Evolutionary conservation across 1,140 invertebrate genomes (phyloP).

Genomic region (Drosophila obscura): DNA sequence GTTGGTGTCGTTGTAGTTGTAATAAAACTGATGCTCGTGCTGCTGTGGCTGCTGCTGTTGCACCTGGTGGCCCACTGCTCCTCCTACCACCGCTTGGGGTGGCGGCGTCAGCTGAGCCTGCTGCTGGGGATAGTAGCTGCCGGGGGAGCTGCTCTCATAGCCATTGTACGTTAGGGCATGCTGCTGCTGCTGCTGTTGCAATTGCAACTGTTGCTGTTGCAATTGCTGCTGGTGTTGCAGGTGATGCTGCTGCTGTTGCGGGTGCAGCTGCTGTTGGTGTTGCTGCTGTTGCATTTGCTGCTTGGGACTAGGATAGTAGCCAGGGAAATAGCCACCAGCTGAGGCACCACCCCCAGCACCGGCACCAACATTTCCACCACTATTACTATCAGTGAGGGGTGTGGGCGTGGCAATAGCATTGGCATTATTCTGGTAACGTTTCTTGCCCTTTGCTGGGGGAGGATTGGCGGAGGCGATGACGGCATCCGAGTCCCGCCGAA

Average conservation of each 20-base stretch:
- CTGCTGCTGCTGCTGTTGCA: slow-evolving; percentile 60
- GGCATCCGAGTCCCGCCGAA: slow-evolving; percentile 72
- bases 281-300: slow-evolving; percentile 58
- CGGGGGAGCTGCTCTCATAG: slow-evolving; percentile 57
- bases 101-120: slow-evolving; percentile 47
- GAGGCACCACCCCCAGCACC: slow-evolving; percentile 17
- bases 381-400: slow-evolving; percentile 33
- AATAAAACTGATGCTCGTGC: slow-evolving; percentile 69
- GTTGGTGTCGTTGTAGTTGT: slow-evolving; percentile 75
- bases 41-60: slow-evolving; percentile 54
- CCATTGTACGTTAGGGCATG: slow-evolving; percentile 42
- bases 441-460: slow-evolving; percentile 55
- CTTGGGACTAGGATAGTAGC: slow-evolving; percentile 73
- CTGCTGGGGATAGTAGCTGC: slow-evolving; percentile 56
- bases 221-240: slow-evolving; percentile 39
- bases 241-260: slow-evolving; percentile 49
- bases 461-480: slow-evolving; percentile 43
- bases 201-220: slow-evolving; percentile 6
- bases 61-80: slow-evolving; percentile 31
- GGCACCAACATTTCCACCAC: slow-evolving; percentile 8
- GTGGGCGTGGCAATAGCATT: slow-evolving; percentile 61
- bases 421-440: slow-evolving; percentile 63
- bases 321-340: slow-evolving; percentile 62
- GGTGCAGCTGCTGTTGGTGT: slow-evolving; percentile 47
- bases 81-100: slow-evolving; percentile 21